Evolutionary conservation across 1,140 invertebrate genomes (phyloP), one percentile per base, ranked within the genome.

Genomic region (Cepaea nemoralis): DNA sequence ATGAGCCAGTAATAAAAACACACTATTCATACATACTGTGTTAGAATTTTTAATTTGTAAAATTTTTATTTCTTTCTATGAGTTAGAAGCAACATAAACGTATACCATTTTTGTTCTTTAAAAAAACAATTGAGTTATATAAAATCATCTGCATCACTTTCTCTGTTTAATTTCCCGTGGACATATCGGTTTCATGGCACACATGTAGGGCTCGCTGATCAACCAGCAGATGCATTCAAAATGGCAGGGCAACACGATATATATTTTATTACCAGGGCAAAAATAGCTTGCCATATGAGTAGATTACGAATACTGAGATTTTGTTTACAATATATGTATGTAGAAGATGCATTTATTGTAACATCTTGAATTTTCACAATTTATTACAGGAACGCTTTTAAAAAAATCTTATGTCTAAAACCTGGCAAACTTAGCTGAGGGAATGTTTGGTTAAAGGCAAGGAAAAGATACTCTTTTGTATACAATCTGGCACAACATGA

Each of bases 381-480:
- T 39, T 10, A 40, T 70, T 12, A 24, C 24, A 10, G 37, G 39
- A 70, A 39, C 40, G 40, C 40, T 55, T 3, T 14, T 55, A 70
- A 35, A 37, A 35, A 70, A 70, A 16, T 70, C 69, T 70, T 24
- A 40, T 69, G 16, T 70, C 19, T n/a, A 40, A 70, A 63, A 63
- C 8, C 40, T 70, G 39, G 39, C 69, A 70, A 70, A 70, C 69
- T 70, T 40, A 70, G 24, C 33, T 27, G n/a, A 74, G 71, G 71
- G 71, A 74, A 74, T 74, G 71, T 74, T 74, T 39, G 19, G 2
- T 31, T n/a, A 14, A 74, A 48, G 71, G 40, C 40, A 74, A 74
- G 39, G 71, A 74, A 74, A 27, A 50, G n/a, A 70, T 45, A 33
- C 71, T 74, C 42, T 27, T 74, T 48, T 74, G 31, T 45, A 22